Base-by-base conservation (phyloP, 2,797 vertebrate genomes). In the Clarias laeviceps region DNA sequence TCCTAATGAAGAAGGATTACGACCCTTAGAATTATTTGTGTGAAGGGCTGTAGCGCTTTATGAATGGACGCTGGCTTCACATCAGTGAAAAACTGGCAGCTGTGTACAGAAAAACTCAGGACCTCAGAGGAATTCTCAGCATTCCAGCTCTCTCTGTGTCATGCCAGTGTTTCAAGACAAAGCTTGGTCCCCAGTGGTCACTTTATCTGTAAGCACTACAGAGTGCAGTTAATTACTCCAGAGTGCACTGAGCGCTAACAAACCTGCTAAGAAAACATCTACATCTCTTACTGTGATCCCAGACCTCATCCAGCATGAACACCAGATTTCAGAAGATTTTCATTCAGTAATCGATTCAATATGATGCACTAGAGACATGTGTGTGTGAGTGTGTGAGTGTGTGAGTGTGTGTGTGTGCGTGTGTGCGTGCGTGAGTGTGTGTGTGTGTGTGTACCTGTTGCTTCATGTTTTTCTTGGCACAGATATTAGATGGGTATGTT, bases 281-380 rank as follows among this genome's bases (percentile, higher is more conserved):
- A 93, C 62, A 54, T 87, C 87, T 91, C 87, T 82, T 86, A 87
- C 87, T 91, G 84, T 87, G 87, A 90, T 90, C 90, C 89, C 86
- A 93, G 93, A 93, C 89, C 89, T 90, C 90, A 91, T 93, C 88
- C 89, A 92, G 92, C 78, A 77, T 20, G n/a, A 76, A 20, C 45
- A 29, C 29, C 17, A 50, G 18, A 81, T 73, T 50, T 50, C 45
- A 50, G 45, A 50, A 50, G 37, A 62, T 72, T 87, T 37, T 22
- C 40, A 50, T 50, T 73, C 24, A 17, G 72, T 54, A 50, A 50
- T 50, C 11, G 11, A 73, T 27, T 54, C 17, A 18, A 24, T 74
- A 8, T 50, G 11, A 12, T 12, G 0, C 11, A 50, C 11, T 50
- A 50, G 45, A 50, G 45, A 12, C 45, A 1, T 45, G 40, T 40